A percentile compares a stretch with the other conserved stretches of the same genome.
phyloP scores from a whole-genome alignment of 2,797 vertebrate genomes.

The Petrocephalus sullivani region DNA sequence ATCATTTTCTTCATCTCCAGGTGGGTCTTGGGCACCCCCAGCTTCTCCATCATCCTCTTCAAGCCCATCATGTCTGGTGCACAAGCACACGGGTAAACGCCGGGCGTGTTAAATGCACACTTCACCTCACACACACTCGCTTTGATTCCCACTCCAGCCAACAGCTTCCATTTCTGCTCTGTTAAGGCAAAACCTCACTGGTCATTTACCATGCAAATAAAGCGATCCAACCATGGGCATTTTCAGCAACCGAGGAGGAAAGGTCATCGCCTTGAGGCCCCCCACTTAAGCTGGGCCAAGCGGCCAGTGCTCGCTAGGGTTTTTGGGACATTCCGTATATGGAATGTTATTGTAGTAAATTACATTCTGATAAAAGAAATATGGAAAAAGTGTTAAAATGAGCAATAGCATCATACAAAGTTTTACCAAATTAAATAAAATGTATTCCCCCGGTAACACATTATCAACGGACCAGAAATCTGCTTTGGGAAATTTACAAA shows the following conservation, averaged over 20 bases:
- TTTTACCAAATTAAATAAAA: too few relatives aligned
- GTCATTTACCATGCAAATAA: not conserved
- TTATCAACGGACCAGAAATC: too few relatives aligned
- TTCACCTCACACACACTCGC: not conserved
- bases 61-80: conserved; percentile 87
- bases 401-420: too few relatives aligned
- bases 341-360: too few relatives aligned
- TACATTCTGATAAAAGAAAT: too few relatives aligned
- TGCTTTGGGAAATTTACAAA: too few relatives aligned
- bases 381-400: too few relatives aligned
- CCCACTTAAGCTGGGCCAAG: too few relatives aligned
- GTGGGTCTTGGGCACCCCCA: conserved; percentile 94
- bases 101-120: not conserved
- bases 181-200: not conserved
- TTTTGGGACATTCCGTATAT: too few relatives aligned
- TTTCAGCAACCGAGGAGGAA: not conserved
- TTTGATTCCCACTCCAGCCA: not conserved
- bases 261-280: too few relatives aligned
- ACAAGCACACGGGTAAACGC: not conserved
- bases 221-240: not conserved
- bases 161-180: not conserved
- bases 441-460: too few relatives aligned
- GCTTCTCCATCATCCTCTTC: conserved; percentile 97
- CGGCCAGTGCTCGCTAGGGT: too few relatives aligned
- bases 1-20: conserved; percentile 97